Base-by-base conservation (phyloP, 2,113 vertebrate genomes). In the Passer montanus region DNA sequence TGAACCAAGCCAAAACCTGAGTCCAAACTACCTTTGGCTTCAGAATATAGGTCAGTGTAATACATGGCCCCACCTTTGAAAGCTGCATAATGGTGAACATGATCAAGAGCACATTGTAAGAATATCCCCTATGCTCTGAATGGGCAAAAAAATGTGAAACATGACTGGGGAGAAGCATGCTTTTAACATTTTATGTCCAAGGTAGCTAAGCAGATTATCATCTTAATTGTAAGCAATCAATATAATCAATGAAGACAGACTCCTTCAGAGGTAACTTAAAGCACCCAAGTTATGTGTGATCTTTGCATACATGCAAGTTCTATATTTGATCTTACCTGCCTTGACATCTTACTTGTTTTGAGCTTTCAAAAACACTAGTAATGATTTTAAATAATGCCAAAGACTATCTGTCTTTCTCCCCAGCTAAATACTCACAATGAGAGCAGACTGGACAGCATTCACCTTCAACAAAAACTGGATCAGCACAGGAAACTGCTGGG, bases 381-480 rank as follows among this genome's bases (percentile, higher is more conserved):
- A 50, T 37, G 7, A 74, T 43, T 92, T 84, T 37, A 59, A 84
- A 74, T 47, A 83, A 22, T 23, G 8, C 18, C 31, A 68, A 67
- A 56, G 13, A 50, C 2, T 55, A 49, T 14, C 1, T 64, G 27
- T 46, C 16, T 19, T 84, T 81, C 21, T 73, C 15, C 70, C 81
- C 26, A 30, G 37, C 7, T 76, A 70, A 23, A 43, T 96, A 99
- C 99, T 99, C 95, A 99, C 99, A 89, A 35, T 93, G 97, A 67
- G 98, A 93, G 90, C 99, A 99, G 47, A 98, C 97, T 1, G 99
- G 99, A 62, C 99, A 99, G 96, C 99, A 99, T 87, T 99, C 99
- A 3, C 98, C 99, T 35, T 99, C 99, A 30, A 98, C 84, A 74
- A 99, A 99, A 31, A 98, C 97, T 3, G 99, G 99, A 93, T 95